A percentile compares a stretch with the other conserved stretches of the same genome.
phyloP scores from a whole-genome alignment of 2,797 vertebrate species.

The Pelodytes ibericus region DNA sequence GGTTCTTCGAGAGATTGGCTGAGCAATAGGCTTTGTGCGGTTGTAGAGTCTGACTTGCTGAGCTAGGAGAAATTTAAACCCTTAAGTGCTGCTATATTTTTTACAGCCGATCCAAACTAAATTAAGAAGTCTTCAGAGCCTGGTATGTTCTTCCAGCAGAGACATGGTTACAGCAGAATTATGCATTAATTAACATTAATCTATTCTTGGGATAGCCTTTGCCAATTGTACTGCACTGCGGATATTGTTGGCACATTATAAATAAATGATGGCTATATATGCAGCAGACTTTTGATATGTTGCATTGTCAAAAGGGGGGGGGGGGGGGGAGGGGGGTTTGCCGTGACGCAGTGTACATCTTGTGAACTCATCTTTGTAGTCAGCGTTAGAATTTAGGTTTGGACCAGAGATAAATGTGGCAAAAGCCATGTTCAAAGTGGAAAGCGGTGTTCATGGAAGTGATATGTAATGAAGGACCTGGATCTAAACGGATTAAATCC shows the following conservation, averaged over 20 bases:
- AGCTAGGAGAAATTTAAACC: constrained; percentile 77
- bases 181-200: constrained; percentile 49
- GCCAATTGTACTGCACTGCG: constrained; percentile 48
- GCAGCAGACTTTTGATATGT: constrained; percentile 27
- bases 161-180: constrained; percentile 56
- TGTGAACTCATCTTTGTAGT: no score
- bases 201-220: constrained; percentile 42
- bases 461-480: no score
- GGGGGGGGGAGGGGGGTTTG: no score
- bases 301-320: constrained; percentile 3
- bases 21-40: constrained; percentile 62
- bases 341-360: no score
- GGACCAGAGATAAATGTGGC: no score
- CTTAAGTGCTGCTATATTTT: constrained; percentile 74
- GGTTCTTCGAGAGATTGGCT: constrained; percentile 27
- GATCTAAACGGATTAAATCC: no score
- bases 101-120: constrained; percentile 83
- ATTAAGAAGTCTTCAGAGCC: constrained; percentile 78
- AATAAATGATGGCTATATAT: constrained; percentile 45
- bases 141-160: constrained; percentile 64
- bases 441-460: no score
- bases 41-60: constrained; percentile 77
- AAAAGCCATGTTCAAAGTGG: no score
- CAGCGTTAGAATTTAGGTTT: no score
- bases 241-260: constrained; percentile 49